Conservation (phyloP, 2,797 vertebrate genomes). For the Cryptoblepharus egeriae region DNA sequence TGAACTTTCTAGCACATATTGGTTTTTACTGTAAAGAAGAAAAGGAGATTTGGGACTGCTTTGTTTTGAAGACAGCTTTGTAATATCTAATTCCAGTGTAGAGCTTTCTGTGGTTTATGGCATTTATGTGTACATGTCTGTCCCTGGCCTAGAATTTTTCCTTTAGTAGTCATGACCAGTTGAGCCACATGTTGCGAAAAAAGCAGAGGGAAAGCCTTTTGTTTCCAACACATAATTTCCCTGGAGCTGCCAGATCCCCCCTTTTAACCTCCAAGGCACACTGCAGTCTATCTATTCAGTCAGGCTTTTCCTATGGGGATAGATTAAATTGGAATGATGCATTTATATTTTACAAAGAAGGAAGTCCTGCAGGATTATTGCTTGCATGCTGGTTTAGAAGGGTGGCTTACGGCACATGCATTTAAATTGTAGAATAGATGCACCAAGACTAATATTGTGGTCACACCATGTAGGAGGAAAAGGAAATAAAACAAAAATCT, state of each 20-base stretch:
- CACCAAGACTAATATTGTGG: neutral
- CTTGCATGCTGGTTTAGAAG: neutral
- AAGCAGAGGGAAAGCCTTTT: neutral
- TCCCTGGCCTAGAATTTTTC: neutral
- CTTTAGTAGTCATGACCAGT: neutral
- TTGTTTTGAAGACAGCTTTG: neutral
- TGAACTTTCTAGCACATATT: neutral
- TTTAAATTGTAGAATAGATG: slow-evolving; percentile 37
- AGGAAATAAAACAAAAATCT: slow-evolving; percentile 34
- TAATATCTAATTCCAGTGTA: neutral
- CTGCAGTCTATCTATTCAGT: neutral
- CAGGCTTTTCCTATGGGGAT: rapidly evolving
- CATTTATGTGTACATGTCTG: neutral
- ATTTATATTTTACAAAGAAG: neutral
- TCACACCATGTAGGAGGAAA: neutral
- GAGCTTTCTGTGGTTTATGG: neutral
- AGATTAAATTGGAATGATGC: neutral
- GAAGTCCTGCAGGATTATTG: neutral
- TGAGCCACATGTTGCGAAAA: neutral
- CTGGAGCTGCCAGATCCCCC: neutral
- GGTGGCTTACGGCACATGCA: neutral
- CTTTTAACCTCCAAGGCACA: neutral
- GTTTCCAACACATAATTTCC: slow-evolving; percentile 6
- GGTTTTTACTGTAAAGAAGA: neutral
- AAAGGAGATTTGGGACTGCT: neutral